phyloP scores from a whole-genome alignment of 2,797 vertebrate species.

The Coreius guichenoti region DNA sequence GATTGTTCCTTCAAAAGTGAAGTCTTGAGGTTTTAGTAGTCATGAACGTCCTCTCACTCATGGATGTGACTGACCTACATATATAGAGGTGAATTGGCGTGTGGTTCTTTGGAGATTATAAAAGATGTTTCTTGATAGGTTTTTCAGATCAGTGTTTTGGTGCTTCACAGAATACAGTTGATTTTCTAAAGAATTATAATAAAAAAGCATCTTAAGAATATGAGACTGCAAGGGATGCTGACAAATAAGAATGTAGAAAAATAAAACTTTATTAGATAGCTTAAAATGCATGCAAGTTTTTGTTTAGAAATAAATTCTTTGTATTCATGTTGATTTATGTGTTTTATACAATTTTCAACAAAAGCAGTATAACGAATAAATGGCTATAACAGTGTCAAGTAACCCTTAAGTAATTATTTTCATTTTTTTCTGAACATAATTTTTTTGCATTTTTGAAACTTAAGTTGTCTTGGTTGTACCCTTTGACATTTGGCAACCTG shows the following conservation, averaged over 20 bases:
- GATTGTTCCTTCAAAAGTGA: conserved; percentile 31
- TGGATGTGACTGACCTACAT: neutral
- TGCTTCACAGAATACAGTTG: neutral
- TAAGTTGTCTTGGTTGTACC: neutral
- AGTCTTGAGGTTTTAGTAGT: conserved; percentile 11
- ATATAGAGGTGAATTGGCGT: neutral
- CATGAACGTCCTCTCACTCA: neutral
- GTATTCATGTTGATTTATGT: neutral
- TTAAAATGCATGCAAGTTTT: neutral
- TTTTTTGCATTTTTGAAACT: neutral
- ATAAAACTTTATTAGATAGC: neutral
- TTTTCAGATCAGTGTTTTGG: neutral
- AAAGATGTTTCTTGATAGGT: neutral
- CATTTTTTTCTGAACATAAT: neutral
- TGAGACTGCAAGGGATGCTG: neutral
- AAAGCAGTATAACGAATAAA: neutral
- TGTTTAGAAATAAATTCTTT: neutral
- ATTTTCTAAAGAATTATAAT: neutral
- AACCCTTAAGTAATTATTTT: neutral
- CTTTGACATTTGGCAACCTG: conserved; percentile 10
- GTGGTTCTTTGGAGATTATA: neutral
- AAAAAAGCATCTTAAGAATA: neutral
- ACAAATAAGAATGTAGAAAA: neutral
- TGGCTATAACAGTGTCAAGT: neutral
- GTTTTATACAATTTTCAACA: neutral